Evolutionary conservation across 2,113 vertebrate genomes (phyloP).

Genomic region (Mobula birostris): DNA sequence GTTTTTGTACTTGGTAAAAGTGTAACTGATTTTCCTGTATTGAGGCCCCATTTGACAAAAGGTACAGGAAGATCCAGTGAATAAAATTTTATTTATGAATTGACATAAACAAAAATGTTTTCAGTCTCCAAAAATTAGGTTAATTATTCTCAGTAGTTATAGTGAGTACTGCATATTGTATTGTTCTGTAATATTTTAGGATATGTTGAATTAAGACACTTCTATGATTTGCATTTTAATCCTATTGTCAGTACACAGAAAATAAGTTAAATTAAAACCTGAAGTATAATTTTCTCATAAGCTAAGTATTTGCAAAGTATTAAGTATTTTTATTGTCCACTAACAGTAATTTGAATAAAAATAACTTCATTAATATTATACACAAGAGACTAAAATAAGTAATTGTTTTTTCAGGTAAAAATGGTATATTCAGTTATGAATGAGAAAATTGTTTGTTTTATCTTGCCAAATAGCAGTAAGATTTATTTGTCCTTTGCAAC

Average conservation of each 20-base stretch:
- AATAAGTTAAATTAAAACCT: not conserved
- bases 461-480: not conserved
- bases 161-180: not conserved
- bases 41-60: conserved; percentile 14
- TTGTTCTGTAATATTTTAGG: not conserved
- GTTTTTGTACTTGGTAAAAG: conserved; percentile 10
- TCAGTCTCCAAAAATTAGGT: not conserved
- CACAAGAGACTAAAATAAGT: not conserved
- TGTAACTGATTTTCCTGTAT: not conserved
- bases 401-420: not conserved
- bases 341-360: not conserved
- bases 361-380: not conserved
- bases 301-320: not conserved
- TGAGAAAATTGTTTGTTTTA: not conserved
- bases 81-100: not conserved
- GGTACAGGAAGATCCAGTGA: not conserved
- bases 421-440: not conserved
- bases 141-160: not conserved
- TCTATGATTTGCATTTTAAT: not conserved
- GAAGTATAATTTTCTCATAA: not conserved
- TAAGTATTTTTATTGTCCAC: not conserved
- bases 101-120: not conserved
- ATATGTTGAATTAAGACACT: not conserved
- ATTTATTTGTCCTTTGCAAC: not conserved
- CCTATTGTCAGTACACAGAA: not conserved